These are phyloP conservation scores for Drepana falcataria DNA, from an alignment of 2,888 invertebrate genomes.

Conservation along the genomic window DNA sequence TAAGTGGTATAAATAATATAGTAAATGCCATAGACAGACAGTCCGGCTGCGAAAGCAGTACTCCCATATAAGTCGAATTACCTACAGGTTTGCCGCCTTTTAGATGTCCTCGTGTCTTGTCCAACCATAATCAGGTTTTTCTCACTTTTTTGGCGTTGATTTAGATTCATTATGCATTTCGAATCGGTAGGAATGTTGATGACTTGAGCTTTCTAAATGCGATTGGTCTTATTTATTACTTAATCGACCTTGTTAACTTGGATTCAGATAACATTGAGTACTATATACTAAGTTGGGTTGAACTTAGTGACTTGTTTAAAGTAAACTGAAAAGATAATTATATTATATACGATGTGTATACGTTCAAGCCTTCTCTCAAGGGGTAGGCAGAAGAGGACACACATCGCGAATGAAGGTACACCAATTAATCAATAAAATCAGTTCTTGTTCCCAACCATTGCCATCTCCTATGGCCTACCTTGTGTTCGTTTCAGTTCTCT, in stretches of 20 bases:
- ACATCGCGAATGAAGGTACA: too few species aligned
- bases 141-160: constrained; percentile 7
- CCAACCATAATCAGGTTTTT: constrained; percentile 11
- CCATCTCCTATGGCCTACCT: too few species aligned
- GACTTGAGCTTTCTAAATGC: background rate
- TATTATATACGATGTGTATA: too few species aligned
- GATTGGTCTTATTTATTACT: background rate
- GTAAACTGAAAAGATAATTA: too few species aligned
- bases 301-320: too few species aligned
- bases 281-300: too few species aligned
- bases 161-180: constrained; percentile 6
- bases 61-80: constrained; percentile 38
- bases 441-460: too few species aligned
- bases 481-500: too few species aligned
- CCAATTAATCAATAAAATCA: too few species aligned
- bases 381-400: too few species aligned
- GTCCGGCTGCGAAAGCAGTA: constrained; percentile 45
- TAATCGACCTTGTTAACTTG: background rate
- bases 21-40: constrained; percentile 25
- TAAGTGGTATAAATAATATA: too few species aligned
- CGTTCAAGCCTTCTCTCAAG: too few species aligned
- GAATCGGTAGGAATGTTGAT: constrained; percentile 1
- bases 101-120: constrained; percentile 48
- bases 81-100: constrained; percentile 35
- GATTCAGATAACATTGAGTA: background rate